phyloP scores from a whole-genome alignment of 1,140 invertebrate species.

The Heliconius melpomene region DNA sequence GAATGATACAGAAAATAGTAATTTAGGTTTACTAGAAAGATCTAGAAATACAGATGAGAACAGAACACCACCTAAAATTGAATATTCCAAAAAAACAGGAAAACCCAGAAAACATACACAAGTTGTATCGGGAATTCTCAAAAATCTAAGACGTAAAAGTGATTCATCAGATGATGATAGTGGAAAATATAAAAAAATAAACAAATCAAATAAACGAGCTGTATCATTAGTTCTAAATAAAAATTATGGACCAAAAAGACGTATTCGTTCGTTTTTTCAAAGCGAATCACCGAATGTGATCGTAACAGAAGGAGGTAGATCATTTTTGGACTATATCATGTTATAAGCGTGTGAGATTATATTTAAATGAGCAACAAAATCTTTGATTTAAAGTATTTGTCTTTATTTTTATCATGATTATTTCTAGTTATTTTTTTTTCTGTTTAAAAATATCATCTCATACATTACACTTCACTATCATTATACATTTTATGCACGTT shows the following conservation, averaged over 20 bases:
- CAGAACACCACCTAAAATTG: slow-evolving; percentile 47
- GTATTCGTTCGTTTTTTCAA: slow-evolving; percentile 74
- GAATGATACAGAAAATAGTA: slow-evolving; percentile 55
- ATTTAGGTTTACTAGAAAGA: slow-evolving; percentile 73
- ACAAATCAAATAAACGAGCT: slow-evolving; percentile 74
- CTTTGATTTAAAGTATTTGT: not conserved
- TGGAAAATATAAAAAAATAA: slow-evolving; percentile 74
- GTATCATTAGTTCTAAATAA: slow-evolving; percentile 68
- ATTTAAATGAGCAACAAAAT: slow-evolving; percentile 21
- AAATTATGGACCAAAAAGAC: slow-evolving; percentile 64
- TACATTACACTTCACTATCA: slow-evolving; percentile 43
- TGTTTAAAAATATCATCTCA: slow-evolving; percentile 39
- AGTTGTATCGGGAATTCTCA: slow-evolving; percentile 68
- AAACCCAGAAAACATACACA: slow-evolving; percentile 60
- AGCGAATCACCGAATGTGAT: slow-evolving; percentile 74
- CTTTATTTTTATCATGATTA: slow-evolving; percentile 19
- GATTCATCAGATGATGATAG: slow-evolving; percentile 70
- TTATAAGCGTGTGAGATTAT: slow-evolving; percentile 37
- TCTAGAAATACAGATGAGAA: slow-evolving; percentile 49
- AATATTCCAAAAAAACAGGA: slow-evolving; percentile 67
- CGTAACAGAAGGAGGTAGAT: slow-evolving; percentile 80
- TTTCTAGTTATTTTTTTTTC: slow-evolving; percentile 25
- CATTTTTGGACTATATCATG: slow-evolving; percentile 35
- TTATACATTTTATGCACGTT: slow-evolving; percentile 35
- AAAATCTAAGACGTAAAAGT: slow-evolving; percentile 67